A percentile compares a stretch with the other conserved stretches of the same genome.
Conservation (phyloP, 2,113 vertebrate genomes). For the Pseudopodoces humilis region DNA sequence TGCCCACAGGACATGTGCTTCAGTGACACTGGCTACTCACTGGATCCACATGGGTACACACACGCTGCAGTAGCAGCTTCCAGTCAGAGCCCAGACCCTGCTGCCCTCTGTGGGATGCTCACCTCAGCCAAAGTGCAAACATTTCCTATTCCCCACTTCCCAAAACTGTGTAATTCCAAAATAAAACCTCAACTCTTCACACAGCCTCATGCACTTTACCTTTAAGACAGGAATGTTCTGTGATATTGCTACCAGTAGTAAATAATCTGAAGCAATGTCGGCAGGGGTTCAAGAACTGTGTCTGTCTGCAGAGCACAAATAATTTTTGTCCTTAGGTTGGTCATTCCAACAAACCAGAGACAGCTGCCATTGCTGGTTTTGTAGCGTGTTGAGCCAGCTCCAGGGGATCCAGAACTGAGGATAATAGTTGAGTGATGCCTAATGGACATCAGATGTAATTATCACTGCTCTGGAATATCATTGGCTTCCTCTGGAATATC, state of each 20-base stretch:
- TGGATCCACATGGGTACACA: neutral
- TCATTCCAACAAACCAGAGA: neutral
- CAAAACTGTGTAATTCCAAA: neutral
- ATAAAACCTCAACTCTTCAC: neutral
- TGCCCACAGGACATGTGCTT: neutral
- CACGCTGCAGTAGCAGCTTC: neutral
- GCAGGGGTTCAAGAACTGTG: neutral
- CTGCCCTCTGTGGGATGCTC: neutral
- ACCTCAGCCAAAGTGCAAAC: neutral
- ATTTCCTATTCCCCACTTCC: neutral
- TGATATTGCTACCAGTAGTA: neutral
- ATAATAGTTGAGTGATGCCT: neutral
- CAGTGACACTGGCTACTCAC: neutral
- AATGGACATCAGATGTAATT: neutral
- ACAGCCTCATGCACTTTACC: neutral
- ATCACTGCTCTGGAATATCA: neutral
- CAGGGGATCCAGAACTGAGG: neutral
- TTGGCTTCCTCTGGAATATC: neutral
- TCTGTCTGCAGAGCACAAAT: neutral
- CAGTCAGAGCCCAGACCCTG: fast-evolving
- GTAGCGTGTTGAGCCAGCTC: neutral
- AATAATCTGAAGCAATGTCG: neutral
- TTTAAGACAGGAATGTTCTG: neutral
- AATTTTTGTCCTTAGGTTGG: neutral
- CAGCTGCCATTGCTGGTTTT: neutral